Percentiles rank a stretch among this genome's conserved stretches.
Evolutionary conservation across 2,888 invertebrate genomes (phyloP).

Genomic region (Conus canariensis): DNA sequence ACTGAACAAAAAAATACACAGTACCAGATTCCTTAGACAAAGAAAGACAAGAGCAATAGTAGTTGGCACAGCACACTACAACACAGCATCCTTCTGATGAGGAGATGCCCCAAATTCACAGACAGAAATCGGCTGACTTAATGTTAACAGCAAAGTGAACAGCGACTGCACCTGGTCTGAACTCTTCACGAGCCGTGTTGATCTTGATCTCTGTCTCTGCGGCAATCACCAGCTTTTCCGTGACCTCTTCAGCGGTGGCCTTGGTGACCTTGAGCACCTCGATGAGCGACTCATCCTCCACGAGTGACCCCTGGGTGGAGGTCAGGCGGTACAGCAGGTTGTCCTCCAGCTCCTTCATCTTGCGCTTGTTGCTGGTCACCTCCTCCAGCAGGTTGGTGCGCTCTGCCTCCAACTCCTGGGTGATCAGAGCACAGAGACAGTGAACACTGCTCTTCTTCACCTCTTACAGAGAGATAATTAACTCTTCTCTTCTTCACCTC

Average conservation of each 20-base stretch:
- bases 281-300: conserved; percentile 96
- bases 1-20: no score
- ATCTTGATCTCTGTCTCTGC: conserved; percentile 97
- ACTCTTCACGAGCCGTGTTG: conserved; percentile 95
- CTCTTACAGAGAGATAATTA: no score
- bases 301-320: conserved; percentile 94
- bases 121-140: no score
- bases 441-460: not conserved
- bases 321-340: conserved; percentile 94
- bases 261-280: conserved; percentile 79
- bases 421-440: no score
- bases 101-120: no score
- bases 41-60: no score
- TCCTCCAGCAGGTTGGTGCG: conserved; percentile 95
- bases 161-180: conserved; percentile 84
- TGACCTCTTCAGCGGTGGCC: conserved; percentile 90
- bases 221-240: conserved; percentile 93
- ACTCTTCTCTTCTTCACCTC: no score
- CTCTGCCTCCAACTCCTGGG: conserved; percentile 92
- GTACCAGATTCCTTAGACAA: no score
- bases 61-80: no score
- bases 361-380: conserved; percentile 96
- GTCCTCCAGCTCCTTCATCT: conserved; percentile 96
- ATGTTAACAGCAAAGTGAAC: no score
- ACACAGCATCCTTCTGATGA: no score